Evolutionary conservation across 2,797 vertebrate genomes (phyloP), one percentile per base, ranked within the genome.

Genomic region (Simalia tracyae): DNA sequence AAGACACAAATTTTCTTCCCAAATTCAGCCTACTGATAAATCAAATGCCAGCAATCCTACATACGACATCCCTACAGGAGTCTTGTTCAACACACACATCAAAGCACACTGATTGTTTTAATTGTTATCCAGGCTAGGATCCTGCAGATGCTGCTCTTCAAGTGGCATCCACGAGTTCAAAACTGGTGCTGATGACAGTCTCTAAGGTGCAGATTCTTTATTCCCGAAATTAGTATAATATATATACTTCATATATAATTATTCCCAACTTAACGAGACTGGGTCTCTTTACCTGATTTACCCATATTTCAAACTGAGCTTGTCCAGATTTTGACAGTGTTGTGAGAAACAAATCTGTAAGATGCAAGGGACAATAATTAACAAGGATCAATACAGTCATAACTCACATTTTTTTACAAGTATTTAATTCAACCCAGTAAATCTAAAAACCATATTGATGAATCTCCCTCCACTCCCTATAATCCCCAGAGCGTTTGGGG

Each of bases 331-430:
- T 92, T n/a, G 96, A 88, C n/a, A 94, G 57, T 0, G 97, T 98
- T 10, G 98, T 99, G 90, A 99, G 98, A 96, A 99, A 99, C 91
- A 99, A 97, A 98, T 99, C 99, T 99, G 95, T 0, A 94, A 95
- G 42, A 89, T 86, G 96, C 92, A 89, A 1, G 57, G 26, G 92
- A 11, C 87, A 76, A 93, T 94, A 92, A 11, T 24, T 92, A 92
- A 61, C 31, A n/a, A 88, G 57, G 14, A 11, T 10, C n/a, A 26
- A 81, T 6, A 81, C 5, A 19, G 66, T 24, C 5, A 1, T 4
- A 5, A 31, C 15, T 64, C 56, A 42, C 9, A 17, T 4, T 76
- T 63, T 59, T 81, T 2, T 81, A 24, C 91, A 76, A 88, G 14
- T 1, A 86, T 28, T 3, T 93, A 26, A 88, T 14, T 15, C 76